These are phyloP conservation scores for Phasianus colchicus DNA, from an alignment of 2,113 vertebrate species.

Conservation along the genomic window DNA sequence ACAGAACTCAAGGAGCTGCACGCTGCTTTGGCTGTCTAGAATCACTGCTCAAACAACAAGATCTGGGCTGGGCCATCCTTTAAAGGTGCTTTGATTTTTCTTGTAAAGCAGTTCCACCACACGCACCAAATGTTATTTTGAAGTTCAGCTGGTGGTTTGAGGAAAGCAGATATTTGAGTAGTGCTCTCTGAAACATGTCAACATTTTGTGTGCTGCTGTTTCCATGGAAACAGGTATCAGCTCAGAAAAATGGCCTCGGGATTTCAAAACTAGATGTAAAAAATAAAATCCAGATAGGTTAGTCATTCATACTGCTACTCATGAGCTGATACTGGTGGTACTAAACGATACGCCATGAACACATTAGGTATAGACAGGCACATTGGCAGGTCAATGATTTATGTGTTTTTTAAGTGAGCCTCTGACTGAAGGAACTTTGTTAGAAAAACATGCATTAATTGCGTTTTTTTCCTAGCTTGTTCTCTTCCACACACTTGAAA, in stretches of 20 bases:
- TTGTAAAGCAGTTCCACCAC: not conserved
- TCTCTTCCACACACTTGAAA: accelerated
- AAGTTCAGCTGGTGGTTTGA: not conserved
- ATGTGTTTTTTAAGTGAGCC: not conserved
- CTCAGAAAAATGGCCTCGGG: not conserved
- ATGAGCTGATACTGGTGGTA: accelerated
- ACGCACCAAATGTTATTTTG: accelerated
- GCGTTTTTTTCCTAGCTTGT: not conserved
- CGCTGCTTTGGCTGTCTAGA: not conserved
- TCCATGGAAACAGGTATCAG: conserved; percentile 1
- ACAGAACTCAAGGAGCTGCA: accelerated
- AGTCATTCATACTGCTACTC: not conserved
- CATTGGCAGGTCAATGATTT: not conserved
- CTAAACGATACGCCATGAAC: not conserved
- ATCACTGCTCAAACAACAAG: accelerated
- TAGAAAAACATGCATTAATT: not conserved
- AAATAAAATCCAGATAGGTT: not conserved
- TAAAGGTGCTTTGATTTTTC: not conserved
- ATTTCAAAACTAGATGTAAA: not conserved
- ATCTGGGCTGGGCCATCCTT: accelerated
- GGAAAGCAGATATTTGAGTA: not conserved
- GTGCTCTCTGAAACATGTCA: not conserved
- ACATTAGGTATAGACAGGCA: accelerated
- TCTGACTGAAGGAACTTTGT: not conserved
- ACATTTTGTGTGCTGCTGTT: not conserved